Conservation (phyloP, 2,888 invertebrate genomes). For the Diplolepis rosae region DNA sequence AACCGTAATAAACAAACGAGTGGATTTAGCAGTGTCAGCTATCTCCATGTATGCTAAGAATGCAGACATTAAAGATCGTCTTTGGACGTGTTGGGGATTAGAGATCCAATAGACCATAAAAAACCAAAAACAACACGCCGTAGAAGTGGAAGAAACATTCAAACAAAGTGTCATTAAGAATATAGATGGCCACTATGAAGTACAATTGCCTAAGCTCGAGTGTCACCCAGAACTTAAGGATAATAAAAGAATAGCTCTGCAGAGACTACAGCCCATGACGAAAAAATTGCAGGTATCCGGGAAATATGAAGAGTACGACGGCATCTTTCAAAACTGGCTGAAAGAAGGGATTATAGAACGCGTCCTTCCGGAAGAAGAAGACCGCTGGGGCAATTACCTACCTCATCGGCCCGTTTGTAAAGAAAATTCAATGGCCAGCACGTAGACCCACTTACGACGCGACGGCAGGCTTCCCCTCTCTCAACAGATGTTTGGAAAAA, state of each 20-base stretch:
- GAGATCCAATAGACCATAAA: conserved; percentile 47
- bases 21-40: not conserved
- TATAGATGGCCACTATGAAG: conserved; percentile 57
- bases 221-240: conserved; percentile 56
- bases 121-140: not conserved
- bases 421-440: conserved; percentile 37
- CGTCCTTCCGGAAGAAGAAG: conserved; percentile 44
- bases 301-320: conserved; percentile 49
- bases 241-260: conserved; percentile 51
- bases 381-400: conserved; percentile 37
- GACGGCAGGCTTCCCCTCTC: conserved; percentile 28
- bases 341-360: conserved; percentile 52
- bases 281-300: conserved; percentile 45
- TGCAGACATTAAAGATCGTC: conserved; percentile 51
- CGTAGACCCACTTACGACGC: too few relatives aligned
- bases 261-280: conserved; percentile 48
- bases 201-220: conserved; percentile 61
- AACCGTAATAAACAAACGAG: not conserved
- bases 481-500: not conserved
- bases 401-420: conserved; percentile 45
- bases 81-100: conserved; percentile 59
- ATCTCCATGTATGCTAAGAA: conserved; percentile 9
- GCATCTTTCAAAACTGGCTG: conserved; percentile 55
- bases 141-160: not conserved
- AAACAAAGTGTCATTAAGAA: conserved; percentile 19